Conservation (phyloP, 37 sponge, comb jelly and placozoan genomes). For the Lycopodina hypogea region DNA sequence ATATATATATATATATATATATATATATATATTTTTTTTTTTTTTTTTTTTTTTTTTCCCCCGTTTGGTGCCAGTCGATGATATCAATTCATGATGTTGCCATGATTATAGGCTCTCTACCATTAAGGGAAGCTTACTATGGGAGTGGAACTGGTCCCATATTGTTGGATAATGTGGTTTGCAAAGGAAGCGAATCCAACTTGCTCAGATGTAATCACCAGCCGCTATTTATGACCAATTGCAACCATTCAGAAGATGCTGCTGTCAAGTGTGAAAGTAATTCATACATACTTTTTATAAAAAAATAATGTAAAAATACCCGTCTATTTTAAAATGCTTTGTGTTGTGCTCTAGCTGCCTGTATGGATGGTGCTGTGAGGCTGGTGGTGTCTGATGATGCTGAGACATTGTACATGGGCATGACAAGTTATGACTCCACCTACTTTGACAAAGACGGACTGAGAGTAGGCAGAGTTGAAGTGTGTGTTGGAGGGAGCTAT, state of each 20-base stretch:
- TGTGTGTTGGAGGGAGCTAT: background rate
- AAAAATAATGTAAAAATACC: too few species aligned
- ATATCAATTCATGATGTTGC: too few species aligned
- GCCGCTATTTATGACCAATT: background rate
- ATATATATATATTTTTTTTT: too few species aligned
- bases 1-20: too few species aligned
- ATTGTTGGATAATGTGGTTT: background rate
- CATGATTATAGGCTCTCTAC: too few species aligned
- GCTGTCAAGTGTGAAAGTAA: background rate
- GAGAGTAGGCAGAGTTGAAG: background rate
- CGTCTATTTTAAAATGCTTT: background rate
- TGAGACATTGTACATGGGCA: slow-evolving; percentile 19
- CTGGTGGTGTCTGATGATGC: slow-evolving; percentile 13
- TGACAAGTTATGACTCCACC: background rate
- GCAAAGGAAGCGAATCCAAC: background rate
- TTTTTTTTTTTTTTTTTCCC: too few species aligned
- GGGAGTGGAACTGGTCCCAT: slow-evolving; percentile 2
- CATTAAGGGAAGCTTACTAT: too few species aligned
- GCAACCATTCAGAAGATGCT: background rate
- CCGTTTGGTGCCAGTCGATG: too few species aligned
- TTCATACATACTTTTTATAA: too few species aligned
- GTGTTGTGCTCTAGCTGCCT: background rate
- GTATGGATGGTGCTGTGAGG: background rate
- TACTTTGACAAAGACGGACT: slow-evolving; percentile 41
- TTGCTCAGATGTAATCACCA: background rate